These are phyloP conservation scores for Carapus acus DNA, from an alignment of 2,797 vertebrate species.

Conservation along the genomic window DNA sequence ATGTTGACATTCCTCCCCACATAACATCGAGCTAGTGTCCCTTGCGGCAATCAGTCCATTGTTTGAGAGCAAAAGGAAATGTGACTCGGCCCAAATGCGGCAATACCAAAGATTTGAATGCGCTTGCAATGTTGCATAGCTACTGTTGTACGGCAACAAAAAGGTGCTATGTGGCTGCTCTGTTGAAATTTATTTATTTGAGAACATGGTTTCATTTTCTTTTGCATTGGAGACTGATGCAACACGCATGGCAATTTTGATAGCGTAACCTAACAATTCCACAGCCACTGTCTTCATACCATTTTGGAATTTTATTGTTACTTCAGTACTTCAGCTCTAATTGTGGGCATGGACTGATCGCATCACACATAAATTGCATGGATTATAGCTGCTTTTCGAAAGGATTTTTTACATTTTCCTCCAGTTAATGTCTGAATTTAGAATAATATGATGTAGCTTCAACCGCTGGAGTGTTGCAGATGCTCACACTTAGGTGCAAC, in stretches of 20 bases:
- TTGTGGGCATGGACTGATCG: no score
- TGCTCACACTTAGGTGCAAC: slow-evolving; percentile 19
- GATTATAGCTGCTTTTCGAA: slow-evolving; percentile 1
- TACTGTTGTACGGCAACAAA: slow-evolving; percentile 8
- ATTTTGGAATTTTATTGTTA: no score
- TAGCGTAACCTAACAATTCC: no score
- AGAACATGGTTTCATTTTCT: background rate
- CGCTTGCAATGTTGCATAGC: slow-evolving; percentile 11
- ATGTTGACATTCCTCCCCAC: slow-evolving; percentile 16
- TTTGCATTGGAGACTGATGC: no score
- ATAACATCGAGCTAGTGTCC: slow-evolving; percentile 20
- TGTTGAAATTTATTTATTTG: background rate
- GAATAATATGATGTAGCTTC: background rate
- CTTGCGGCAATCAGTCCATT: slow-evolving; percentile 35
- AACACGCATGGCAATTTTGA: no score
- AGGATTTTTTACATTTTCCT: no score
- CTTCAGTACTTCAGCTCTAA: no score
- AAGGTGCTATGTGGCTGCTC: slow-evolving; percentile 4
- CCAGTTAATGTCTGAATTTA: no score
- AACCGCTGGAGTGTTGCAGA: background rate
- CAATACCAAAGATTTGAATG: slow-evolving; percentile 16
- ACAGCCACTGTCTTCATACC: no score
- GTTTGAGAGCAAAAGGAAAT: slow-evolving; percentile 50
- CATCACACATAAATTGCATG: no score
- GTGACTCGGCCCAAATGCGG: slow-evolving; percentile 26